phyloP scores from a whole-genome alignment of 2,888 invertebrate species.

The Lycaena phlaeas region DNA sequence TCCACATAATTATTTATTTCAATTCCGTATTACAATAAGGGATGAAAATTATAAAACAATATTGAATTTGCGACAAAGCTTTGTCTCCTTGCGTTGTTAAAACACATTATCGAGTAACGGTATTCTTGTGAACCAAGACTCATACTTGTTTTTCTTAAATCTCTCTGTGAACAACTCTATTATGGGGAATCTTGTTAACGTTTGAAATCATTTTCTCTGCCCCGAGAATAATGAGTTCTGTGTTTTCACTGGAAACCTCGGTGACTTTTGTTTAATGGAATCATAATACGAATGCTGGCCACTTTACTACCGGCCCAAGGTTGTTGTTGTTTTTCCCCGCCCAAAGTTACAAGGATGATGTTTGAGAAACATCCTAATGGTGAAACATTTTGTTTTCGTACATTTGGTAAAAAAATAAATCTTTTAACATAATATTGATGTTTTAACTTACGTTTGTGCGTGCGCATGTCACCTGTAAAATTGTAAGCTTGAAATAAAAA shows the following conservation, averaged over 20 bases:
- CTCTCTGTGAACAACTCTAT: slow-evolving; percentile 65
- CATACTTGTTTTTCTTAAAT: slow-evolving; percentile 68
- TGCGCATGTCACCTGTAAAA: too few species aligned
- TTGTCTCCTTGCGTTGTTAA: slow-evolving; percentile 20
- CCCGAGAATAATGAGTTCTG: slow-evolving; percentile 67
- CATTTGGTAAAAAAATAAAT: too few species aligned
- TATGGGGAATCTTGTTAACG: slow-evolving; percentile 70
- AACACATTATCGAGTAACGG: slow-evolving; percentile 32
- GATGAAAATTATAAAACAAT: slow-evolving; percentile 35
- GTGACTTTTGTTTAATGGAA: slow-evolving; percentile 74
- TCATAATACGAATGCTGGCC: slow-evolving; percentile 68
- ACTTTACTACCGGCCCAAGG: slow-evolving; percentile 60
- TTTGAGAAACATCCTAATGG: background rate
- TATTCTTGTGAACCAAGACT: slow-evolving; percentile 40
- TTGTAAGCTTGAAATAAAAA: too few species aligned
- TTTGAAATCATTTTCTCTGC: slow-evolving; percentile 69
- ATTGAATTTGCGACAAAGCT: slow-evolving; percentile 25
- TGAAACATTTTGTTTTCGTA: too few species aligned
- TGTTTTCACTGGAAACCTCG: slow-evolving; percentile 69
- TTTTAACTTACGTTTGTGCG: too few species aligned
- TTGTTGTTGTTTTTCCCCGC: slow-evolving; percentile 64
- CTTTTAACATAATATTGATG: too few species aligned
- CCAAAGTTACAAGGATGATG: slow-evolving; percentile 63
- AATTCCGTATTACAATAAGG: too few species aligned
- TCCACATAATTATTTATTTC: too few species aligned